Evolutionary conservation across 2,888 invertebrate genomes (phyloP).

Genomic region (Sarcophaga caerulescens): DNA sequence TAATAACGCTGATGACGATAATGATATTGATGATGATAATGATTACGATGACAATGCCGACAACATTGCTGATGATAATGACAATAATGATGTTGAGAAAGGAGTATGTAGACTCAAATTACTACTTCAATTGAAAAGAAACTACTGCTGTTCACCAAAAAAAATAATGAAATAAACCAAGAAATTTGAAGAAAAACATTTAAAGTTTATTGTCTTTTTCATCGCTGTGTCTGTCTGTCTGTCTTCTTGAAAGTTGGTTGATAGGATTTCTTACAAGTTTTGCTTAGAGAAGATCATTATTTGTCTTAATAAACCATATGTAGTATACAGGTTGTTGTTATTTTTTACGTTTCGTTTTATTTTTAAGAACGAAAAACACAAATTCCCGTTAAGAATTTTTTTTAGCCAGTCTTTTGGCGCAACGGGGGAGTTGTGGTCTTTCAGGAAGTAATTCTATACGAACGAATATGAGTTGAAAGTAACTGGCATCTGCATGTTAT

Average conservation of each 20-base stretch:
- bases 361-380: constrained; percentile 26
- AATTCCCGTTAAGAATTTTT: constrained; percentile 43
- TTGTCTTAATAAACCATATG: constrained; percentile 27
- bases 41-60: constrained; percentile 12
- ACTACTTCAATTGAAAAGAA: constrained; percentile 62
- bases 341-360: background rate
- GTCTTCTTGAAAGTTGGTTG: constrained; percentile 13
- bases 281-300: constrained; percentile 31
- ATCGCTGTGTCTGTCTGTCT: constrained; percentile 6
- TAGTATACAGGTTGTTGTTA: background rate
- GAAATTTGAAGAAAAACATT: background rate
- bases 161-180: background rate
- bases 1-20: background rate
- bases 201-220: background rate
- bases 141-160: background rate
- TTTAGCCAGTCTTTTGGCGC: constrained; percentile 6
- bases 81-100: constrained; percentile 57
- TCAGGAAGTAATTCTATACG: constrained; percentile 33
- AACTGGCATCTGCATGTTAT: background rate
- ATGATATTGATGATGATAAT: constrained; percentile 50
- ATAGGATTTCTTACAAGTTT: constrained; percentile 33
- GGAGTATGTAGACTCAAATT: constrained; percentile 65
- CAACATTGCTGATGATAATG: constrained; percentile 52
- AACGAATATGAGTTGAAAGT: background rate
- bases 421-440: constrained; percentile 37